Percentiles rank a stretch among this genome's conserved stretches.
Conservation (phyloP, 2,888 invertebrate species). For the Drosophila melanosoma region DNA sequence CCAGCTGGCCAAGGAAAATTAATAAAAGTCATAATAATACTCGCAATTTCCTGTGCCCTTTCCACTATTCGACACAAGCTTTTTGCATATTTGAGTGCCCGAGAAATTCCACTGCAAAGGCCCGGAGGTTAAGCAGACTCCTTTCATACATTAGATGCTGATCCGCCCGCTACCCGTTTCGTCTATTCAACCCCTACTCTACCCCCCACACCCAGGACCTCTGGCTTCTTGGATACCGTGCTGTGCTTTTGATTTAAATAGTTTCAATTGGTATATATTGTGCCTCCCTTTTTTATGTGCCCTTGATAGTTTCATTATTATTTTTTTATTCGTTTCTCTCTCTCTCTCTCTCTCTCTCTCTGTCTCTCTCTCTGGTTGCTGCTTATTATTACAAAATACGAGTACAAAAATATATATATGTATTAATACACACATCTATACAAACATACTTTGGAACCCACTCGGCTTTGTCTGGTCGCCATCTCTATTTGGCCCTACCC, state of each 20-base stretch:
- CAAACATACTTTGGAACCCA: neutral
- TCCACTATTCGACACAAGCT: conserved; percentile 47
- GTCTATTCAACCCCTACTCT: conserved; percentile 4
- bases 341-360: neutral
- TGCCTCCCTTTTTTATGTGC: conserved; percentile 36
- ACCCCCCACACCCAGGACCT: neutral
- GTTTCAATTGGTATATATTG: conserved; percentile 62
- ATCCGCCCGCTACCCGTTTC: conserved; percentile 1
- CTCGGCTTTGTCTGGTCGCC: conserved; percentile 4
- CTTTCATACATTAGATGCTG: conserved; percentile 38
- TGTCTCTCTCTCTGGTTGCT: neutral
- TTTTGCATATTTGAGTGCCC: conserved; percentile 54
- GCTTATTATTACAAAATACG: conserved; percentile 23
- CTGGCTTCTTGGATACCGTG: neutral
- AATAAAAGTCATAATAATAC: conserved; percentile 80
- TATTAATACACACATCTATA: conserved; percentile 1
- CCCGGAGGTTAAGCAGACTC: conserved; percentile 4
- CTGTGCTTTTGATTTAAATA: conserved; percentile 67
- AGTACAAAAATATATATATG: conserved; percentile 11
- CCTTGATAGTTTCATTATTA: conserved; percentile 52
- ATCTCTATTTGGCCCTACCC: conserved; percentile 8
- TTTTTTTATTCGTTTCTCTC: conserved; percentile 19
- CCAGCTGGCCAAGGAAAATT: conserved; percentile 62
- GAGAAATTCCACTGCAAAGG: conserved; percentile 43
- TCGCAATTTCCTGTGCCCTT: conserved; percentile 76